Conservation (phyloP, 1,140 invertebrate species). For the Stratiolaelaps scimitus region DNA sequence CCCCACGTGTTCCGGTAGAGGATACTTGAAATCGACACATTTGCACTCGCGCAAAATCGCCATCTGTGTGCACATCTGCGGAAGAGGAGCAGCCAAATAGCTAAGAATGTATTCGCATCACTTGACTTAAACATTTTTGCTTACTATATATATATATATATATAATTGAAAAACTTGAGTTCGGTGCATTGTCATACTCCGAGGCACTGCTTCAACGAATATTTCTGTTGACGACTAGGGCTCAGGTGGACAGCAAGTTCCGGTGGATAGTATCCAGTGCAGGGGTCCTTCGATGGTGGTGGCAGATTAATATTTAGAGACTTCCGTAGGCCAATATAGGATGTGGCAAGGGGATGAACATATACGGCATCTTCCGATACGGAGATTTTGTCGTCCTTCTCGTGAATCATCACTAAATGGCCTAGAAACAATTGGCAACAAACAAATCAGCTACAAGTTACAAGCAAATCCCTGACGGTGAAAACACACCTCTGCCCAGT, state of each 20-base stretch:
- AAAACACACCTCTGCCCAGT: no score
- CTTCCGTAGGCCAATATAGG: slow-evolving; percentile 11
- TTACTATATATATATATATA: no score
- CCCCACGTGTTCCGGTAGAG: neutral
- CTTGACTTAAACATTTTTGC: no score
- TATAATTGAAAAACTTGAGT: neutral
- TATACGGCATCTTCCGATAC: neutral
- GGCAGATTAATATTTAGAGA: neutral
- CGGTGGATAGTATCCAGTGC: neutral
- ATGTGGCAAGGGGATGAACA: neutral
- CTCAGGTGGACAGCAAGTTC: neutral
- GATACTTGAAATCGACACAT: slow-evolving; percentile 20
- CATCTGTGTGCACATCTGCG: slow-evolving; percentile 9
- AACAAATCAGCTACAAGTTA: no score
- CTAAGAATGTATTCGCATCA: no score
- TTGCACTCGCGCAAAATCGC: neutral
- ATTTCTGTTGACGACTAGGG: neutral
- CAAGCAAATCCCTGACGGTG: no score
- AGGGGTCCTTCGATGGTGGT: neutral
- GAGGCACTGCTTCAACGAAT: neutral
- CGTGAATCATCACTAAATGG: slow-evolving; percentile 8
- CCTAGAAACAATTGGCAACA: neutral
- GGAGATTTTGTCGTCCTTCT: neutral
- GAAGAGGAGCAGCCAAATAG: neutral
- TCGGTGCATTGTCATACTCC: neutral